Evolutionary conservation across 2,113 vertebrate genomes (phyloP), one percentile per base, ranked within the genome.

Genomic region (Neogale vison): DNA sequence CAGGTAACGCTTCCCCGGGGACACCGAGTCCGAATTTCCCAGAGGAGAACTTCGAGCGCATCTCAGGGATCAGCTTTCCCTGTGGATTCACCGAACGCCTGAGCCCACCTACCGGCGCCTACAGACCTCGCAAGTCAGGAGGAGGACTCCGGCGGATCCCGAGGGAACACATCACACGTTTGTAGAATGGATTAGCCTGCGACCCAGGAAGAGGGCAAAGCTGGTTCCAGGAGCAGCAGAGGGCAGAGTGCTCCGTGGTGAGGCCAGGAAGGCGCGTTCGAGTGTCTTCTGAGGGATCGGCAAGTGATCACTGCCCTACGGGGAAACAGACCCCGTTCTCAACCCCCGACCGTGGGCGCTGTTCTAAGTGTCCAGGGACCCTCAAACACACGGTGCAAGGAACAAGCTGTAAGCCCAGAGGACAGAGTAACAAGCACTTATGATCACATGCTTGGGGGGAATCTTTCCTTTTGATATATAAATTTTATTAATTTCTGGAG

Each of bases 271-370:
- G 72, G 11, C 14, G 17, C 26, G 3, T 29, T 4, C 0, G 1
- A 24, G 42, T 1, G 14, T 47, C 26, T 47, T 10, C 52, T 39
- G 7, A 36, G 24, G 18, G 2, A 50, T 31, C 3, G 8, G 36
- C 21, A 7, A 6, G 29, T 2, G 34, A 4, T n/a, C n/a, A 1
- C 42, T 13, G 26, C 9, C 59, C 86, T 69, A 0, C 29, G 0
- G 42, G 24, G 82, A 80, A 36, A 7, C 3, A 7, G 9, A 23
- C 14, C 1, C 34, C 82, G 1, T 12, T 34, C 88, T 87, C 26
- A 11, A 12, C 21, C 13, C 74, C 23, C 1, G 74, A 2, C 34
- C 10, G 4, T 7, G 13, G 39, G 36, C 12, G 1, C 20, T 10
- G 47, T 55, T 20, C 34, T 29, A 15, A 63, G 67, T 39, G 23